Evolutionary conservation across 92 coral and sea anemone species (phyloP), one percentile per base, ranked within the genome.

Genomic region (Epizoanthus ramosus): DNA sequence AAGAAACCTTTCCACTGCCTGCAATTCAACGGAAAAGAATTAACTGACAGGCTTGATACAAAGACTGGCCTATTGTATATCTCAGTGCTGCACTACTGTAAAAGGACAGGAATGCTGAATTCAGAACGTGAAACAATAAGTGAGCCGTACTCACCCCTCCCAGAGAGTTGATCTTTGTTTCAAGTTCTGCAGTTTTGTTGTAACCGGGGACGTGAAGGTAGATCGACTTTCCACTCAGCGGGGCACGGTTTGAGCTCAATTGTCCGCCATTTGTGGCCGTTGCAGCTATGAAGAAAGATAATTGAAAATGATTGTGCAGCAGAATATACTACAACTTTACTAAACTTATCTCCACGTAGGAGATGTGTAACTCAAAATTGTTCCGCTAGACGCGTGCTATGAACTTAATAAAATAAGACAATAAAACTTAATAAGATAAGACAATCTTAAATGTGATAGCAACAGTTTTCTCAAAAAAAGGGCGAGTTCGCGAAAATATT

Each of bases 1-100:
- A 54, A 95, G 83, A 65, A 95, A 95, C 59, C 82, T 88, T 16
- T 92, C 98, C 6, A 92, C 90, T 16, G 81, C 88, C 98, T 93
- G 14, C 50, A 43, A 54, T 3, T 17, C 17, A 76, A 52, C 21
- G 4, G 15, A 80, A 22, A 72, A 8, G 54, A 0, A 28, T 28
- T 28, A 15, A 21, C 23, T 47, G 54, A 9, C 54, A 47, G 2
- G 54, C 54, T 47, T 47, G 14, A 8, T 33, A 61, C 8, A 35
- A 18, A 41, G 23, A 2, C 63, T 8, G 25, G 24, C 13, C 21
- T 12, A 16, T 10, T 16, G 6, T 47, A 31, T 9, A 50, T 13
- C 3, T 50, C 14, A 50, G 15, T 50, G 3, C 54, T 16, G 3
- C 15, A 50, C 58, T 73, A 2, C 63, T 3, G 23, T 73, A 13